Percentiles rank a stretch among this genome's conserved stretches.
Evolutionary conservation across 2,113 vertebrate species (phyloP).

Genomic region (Paraplagusia blochii): DNA sequence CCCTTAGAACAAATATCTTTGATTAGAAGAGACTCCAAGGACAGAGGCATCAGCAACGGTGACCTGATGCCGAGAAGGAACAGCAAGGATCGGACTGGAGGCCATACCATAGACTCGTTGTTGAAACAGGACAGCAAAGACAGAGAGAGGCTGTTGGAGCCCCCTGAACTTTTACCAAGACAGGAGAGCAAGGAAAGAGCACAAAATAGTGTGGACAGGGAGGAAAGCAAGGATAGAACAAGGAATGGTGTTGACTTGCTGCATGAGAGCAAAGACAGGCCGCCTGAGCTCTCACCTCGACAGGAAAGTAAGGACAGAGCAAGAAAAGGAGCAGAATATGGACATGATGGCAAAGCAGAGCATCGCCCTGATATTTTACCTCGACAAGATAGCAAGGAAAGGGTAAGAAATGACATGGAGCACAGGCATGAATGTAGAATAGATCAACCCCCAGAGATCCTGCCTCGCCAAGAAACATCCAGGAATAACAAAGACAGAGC

Average conservation of each 20-base stretch:
- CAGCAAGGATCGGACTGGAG: conserved; percentile 65
- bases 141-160: conserved; percentile 57
- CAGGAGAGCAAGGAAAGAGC: conserved; percentile 68
- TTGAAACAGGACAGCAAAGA: conserved; percentile 68
- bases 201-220: conserved; percentile 58
- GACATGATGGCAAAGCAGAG: conserved; percentile 57
- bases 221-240: conserved; percentile 69
- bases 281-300: conserved; percentile 56
- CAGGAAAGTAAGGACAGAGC: conserved; percentile 64
- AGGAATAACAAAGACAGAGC: conserved; percentile 52
- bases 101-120: conserved; percentile 53
- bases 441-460: conserved; percentile 66
- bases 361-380: conserved; percentile 60
- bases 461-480: conserved; percentile 59
- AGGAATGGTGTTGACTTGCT: conserved; percentile 64
- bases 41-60: conserved; percentile 67
- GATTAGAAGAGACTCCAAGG: conserved; percentile 69
- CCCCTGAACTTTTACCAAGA: conserved; percentile 62
- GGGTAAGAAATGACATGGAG: conserved; percentile 59
- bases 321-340: conserved; percentile 51
- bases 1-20: conserved; percentile 44
- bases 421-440: conserved; percentile 68
- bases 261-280: conserved; percentile 59
- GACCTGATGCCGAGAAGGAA: conserved; percentile 67
- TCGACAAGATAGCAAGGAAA: conserved; percentile 70